Evolutionary conservation across 2,113 vertebrate genomes (phyloP), one percentile per base, ranked within the genome.

Genomic region (Ammodytes dubius): DNA sequence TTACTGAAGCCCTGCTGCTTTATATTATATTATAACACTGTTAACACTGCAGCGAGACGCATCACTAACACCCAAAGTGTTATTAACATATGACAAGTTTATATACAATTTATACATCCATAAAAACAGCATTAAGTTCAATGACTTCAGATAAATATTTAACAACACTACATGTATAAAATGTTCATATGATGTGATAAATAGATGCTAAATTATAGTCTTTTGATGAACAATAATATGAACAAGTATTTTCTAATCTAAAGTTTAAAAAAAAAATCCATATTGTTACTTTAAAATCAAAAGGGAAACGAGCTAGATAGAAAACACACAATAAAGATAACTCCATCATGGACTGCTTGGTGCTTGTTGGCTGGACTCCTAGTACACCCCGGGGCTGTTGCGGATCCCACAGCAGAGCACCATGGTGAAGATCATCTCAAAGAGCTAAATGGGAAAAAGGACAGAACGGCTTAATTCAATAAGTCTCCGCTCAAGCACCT

Each of bases 401-500:
- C 90, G 92, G 76, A 94, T 94, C 77, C 93, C 93, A n/a, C 93
- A 94, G 27, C 93, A 94, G 54, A 94, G 93, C 81, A 94, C 92
- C 93, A 94, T 94, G 75, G 93, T 94, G 91, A 94, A 94, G 87
- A 94, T 94, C 93, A 94, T 94, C 74, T 94, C 93, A 12, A 94
- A 94, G 70, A 94, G 89, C 93, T 94, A 40, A 72, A 80, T 8
- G 56, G 61, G 56, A 14, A 64, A 72, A 79, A 61, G 27, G 3
- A 58, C 52, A 78, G 13, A 53, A 5, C 7, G 40, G 17, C 3
- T 74, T 72, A 17, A 82, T 76, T 70, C 27, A 81, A 71, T 39
- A 64, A 2, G 12, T 27, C 27, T 72, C 45, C 45, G 4, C 40
- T 70, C 12, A 5, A 43, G n/a, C 14, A 19, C 10, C 56, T 19